Evolutionary conservation across 1,140 invertebrate species (phyloP).

Genomic region (Bombus sibiricus): DNA sequence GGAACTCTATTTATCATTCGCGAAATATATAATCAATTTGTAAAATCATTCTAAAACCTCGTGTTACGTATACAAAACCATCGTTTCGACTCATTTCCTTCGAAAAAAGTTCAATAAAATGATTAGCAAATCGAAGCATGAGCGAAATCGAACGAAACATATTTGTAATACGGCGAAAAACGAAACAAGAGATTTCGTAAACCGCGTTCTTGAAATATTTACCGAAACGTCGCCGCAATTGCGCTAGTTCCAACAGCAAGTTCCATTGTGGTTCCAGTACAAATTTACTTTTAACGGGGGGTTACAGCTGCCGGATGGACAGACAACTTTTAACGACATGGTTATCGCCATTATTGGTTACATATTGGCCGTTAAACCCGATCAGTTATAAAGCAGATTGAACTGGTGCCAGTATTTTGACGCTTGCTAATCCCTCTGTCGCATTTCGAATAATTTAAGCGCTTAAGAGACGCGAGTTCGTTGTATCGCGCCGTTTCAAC

Average conservation of each 20-base stretch:
- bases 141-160: neutral
- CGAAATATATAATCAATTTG: neutral
- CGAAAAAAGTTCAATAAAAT: neutral
- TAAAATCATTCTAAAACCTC: too few relatives aligned
- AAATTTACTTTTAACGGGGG: neutral
- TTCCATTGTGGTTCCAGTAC: neutral
- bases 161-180: neutral
- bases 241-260: neutral
- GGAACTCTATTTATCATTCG: neutral
- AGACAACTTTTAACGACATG: conserved; percentile 1
- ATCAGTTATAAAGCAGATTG: neutral
- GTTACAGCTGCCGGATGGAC: neutral
- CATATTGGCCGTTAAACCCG: neutral
- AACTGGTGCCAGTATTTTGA: conserved; percentile 2
- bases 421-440: neutral
- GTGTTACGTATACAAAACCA: too few relatives aligned
- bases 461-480: neutral
- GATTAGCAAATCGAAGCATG: neutral
- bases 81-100: neutral
- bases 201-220: neutral
- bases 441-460: conserved; percentile 2
- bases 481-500: neutral
- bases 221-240: neutral
- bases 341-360: conserved; percentile 7
- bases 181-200: neutral